Conservation (phyloP, 2,888 invertebrate genomes). For the Eristalis tenax region DNA sequence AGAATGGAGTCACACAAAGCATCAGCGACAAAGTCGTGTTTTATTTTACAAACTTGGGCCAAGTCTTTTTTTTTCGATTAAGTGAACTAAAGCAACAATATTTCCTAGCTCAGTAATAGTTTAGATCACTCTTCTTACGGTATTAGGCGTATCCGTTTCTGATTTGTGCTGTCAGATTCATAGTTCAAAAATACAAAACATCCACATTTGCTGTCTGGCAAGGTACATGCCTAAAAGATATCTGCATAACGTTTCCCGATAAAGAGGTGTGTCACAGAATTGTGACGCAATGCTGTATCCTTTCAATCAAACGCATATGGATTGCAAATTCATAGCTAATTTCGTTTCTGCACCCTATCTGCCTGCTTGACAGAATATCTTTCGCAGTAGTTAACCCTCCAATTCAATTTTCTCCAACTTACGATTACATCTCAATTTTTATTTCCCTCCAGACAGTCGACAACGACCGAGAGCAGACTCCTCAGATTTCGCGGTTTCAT, state of each 20-base stretch:
- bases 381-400: not conserved
- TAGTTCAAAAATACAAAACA: no score
- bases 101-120: no score
- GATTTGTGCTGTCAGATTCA: no score
- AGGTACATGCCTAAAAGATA: no score
- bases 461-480: conserved; percentile 1
- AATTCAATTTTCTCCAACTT: not conserved
- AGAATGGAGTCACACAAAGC: no score
- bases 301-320: not conserved
- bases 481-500: conserved; percentile 68
- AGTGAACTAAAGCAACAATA: no score
- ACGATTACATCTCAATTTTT: conserved; percentile 2
- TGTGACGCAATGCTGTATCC: not conserved
- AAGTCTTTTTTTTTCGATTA: no score
- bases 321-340: not conserved
- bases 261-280: not conserved
- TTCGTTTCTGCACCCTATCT: not conserved
- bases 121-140: no score
- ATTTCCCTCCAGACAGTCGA: conserved; percentile 26
- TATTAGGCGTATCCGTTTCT: no score
- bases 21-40: no score
- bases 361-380: not conserved
- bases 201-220: no score
- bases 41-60: no score
- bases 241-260: not conserved